Conservation (phyloP, 2,113 vertebrate species). For the Gavialis gangeticus region DNA sequence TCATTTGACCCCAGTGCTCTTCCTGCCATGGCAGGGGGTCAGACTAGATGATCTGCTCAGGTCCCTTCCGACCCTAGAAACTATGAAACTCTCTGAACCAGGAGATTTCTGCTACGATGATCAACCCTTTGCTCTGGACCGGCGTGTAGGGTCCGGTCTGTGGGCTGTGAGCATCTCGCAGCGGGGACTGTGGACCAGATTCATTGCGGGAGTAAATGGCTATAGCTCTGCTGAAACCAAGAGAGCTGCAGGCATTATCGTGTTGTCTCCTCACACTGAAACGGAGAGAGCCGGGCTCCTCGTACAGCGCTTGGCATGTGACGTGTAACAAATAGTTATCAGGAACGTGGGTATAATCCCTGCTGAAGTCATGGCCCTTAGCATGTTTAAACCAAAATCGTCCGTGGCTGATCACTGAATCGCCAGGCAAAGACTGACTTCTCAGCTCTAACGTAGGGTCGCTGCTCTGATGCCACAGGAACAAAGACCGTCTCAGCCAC, state of each 20-base stretch:
- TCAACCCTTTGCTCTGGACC: no score
- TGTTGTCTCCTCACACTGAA: neutral
- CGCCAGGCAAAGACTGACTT: neutral
- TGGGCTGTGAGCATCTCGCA: neutral
- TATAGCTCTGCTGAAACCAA: fast-evolving
- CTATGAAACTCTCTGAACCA: no score
- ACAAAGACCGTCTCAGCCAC: no score
- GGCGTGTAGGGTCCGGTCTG: neutral
- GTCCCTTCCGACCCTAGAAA: no score
- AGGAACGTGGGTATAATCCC: neutral
- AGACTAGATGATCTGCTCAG: no score
- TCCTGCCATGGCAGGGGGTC: no score
- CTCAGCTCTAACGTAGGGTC: neutral
- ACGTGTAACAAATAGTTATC: neutral
- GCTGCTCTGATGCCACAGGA: neutral
- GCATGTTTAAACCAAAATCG: neutral
- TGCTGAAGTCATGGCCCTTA: neutral
- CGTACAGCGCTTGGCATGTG: neutral
- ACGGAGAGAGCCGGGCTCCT: neutral
- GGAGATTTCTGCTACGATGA: no score
- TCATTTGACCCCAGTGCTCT: no score
- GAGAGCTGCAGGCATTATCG: fast-evolving
- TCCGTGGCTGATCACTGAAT: neutral
- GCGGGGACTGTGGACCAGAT: fast-evolving
- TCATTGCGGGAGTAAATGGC: fast-evolving